phyloP scores from a whole-genome alignment of 2,888 invertebrate genomes.

The Apotomis turbidana region DNA sequence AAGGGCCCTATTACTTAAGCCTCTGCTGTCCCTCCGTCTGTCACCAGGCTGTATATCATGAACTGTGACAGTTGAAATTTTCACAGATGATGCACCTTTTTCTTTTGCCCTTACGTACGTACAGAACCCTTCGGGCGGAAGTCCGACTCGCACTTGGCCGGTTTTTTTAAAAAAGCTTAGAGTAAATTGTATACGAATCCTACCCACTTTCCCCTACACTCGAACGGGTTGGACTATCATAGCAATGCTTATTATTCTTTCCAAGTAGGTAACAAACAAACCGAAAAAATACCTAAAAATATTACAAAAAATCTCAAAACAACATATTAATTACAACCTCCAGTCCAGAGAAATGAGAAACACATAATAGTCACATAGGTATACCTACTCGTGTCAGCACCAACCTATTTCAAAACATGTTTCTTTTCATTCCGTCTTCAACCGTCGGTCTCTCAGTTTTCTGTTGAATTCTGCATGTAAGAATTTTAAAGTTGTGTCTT shows the following conservation, averaged over 20 bases:
- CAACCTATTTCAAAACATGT: not conserved
- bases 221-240: too few species aligned
- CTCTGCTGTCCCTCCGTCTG: too few species aligned
- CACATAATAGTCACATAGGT: conserved; percentile 11
- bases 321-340: conserved; percentile 31
- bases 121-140: too few species aligned
- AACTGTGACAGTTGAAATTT: too few species aligned
- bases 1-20: too few species aligned
- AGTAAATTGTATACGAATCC: too few species aligned
- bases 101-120: too few species aligned
- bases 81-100: too few species aligned
- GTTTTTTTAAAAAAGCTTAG: too few species aligned
- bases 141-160: too few species aligned
- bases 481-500: not conserved
- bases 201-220: too few species aligned
- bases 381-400: not conserved
- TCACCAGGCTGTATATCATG: too few species aligned
- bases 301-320: conserved; percentile 18
- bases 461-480: not conserved
- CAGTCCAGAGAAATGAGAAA: conserved; percentile 1
- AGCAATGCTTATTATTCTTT: not conserved
- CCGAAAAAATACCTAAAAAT: not conserved
- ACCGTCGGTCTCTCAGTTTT: not conserved
- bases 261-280: not conserved
- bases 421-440: not conserved